These are phyloP conservation scores for Drosophila guanche DNA, from an alignment of 1,140 invertebrate species.

Conservation along the genomic window DNA sequence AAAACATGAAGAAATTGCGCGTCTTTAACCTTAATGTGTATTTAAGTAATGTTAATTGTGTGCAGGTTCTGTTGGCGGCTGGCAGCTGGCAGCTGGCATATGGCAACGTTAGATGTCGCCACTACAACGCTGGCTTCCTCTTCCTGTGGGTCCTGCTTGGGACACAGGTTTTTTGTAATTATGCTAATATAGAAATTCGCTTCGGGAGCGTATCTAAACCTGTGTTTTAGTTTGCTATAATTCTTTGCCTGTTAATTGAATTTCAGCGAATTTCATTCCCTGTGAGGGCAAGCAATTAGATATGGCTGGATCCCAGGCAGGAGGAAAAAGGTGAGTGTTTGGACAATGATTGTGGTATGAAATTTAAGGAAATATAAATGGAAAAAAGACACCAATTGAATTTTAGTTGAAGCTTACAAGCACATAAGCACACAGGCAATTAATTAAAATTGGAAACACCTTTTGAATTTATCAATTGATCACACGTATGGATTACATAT, in stretches of 20 bases:
- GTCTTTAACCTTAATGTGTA: conserved; percentile 82
- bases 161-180: conserved; percentile 59
- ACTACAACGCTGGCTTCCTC: conserved; percentile 3
- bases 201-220: conserved; percentile 58
- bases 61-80: conserved; percentile 38
- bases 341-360: too few species aligned
- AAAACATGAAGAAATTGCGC: conserved; percentile 77
- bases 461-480: too few species aligned
- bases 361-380: background rate
- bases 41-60: conserved; percentile 83
- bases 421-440: too few species aligned
- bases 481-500: too few species aligned
- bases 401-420: too few species aligned
- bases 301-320: background rate
- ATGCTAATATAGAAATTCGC: conserved; percentile 58
- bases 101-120: conserved; percentile 46
- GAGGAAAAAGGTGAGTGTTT: too few species aligned
- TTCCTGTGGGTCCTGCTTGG: conserved; percentile 6
- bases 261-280: conserved; percentile 30
- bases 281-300: conserved; percentile 40
- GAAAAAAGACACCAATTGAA: background rate
- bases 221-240: conserved; percentile 44
- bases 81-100: conserved; percentile 56
- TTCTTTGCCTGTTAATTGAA: conserved; percentile 67
- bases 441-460: too few species aligned